Evolutionary conservation across 2,113 vertebrate species (phyloP).

Genomic region (Halichoeres trimaculatus): DNA sequence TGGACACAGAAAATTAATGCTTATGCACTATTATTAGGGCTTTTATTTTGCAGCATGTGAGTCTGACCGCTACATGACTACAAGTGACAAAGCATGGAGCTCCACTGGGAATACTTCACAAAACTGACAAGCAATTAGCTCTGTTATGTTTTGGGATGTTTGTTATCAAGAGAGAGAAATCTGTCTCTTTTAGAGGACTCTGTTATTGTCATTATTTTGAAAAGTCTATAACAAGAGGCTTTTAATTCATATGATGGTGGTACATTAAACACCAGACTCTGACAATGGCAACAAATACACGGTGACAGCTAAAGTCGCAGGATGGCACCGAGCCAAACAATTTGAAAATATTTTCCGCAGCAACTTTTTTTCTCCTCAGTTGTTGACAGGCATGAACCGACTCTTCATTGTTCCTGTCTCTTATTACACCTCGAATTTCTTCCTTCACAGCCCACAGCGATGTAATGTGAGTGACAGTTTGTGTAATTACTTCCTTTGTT

Average conservation of each 20-base stretch:
- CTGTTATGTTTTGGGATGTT: slow-evolving; percentile 68
- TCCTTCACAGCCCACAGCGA: slow-evolving; percentile 56
- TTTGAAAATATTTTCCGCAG: slow-evolving; percentile 62
- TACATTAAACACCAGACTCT: slow-evolving; percentile 57
- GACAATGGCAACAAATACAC: slow-evolving; percentile 62
- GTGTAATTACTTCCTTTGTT: slow-evolving; percentile 64
- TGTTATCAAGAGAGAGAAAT: slow-evolving; percentile 62
- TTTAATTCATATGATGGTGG: slow-evolving; percentile 63
- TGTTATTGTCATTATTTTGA: slow-evolving; percentile 64
- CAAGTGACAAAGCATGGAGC: slow-evolving; percentile 63
- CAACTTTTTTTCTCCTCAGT: slow-evolving; percentile 33
- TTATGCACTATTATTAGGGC: slow-evolving; percentile 37
- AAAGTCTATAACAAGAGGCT: slow-evolving; percentile 55
- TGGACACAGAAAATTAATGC: slow-evolving; percentile 46
- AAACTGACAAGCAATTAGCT: slow-evolving; percentile 76
- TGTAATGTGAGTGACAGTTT: slow-evolving; percentile 68
- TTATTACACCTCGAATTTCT: slow-evolving; percentile 63
- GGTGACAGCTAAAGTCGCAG: slow-evolving; percentile 61
- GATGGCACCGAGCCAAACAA: slow-evolving; percentile 57
- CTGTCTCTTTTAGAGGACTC: slow-evolving; percentile 41
- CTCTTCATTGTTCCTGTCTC: slow-evolving; percentile 62
- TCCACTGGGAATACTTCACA: slow-evolving; percentile 64
- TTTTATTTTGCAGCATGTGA: slow-evolving; percentile 48
- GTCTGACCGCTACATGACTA: slow-evolving; percentile 52
- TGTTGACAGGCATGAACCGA: slow-evolving; percentile 51